Evolutionary conservation across 2,113 vertebrate species (phyloP).

Genomic region (Pelodiscus sinensis): DNA sequence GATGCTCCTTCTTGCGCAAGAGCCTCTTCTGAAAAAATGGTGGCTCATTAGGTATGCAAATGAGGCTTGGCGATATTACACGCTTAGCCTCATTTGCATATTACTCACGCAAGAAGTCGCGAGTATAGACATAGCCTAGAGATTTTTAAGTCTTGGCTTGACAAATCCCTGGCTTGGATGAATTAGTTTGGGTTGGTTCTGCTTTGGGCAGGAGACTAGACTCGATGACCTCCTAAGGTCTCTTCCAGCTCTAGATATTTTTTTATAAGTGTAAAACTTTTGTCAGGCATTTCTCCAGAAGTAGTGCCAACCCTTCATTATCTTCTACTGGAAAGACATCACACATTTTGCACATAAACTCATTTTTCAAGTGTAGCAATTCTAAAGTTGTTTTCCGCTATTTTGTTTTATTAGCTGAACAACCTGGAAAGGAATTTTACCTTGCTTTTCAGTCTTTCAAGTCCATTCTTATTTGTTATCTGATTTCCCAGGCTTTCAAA

Average conservation of each 20-base stretch:
- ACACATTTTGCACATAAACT: neutral
- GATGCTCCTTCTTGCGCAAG: too few relatives aligned
- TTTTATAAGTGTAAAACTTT: neutral
- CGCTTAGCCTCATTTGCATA: too few relatives aligned
- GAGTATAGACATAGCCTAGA: too few relatives aligned
- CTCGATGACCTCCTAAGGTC: too few relatives aligned
- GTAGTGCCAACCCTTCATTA: neutral
- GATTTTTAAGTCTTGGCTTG: too few relatives aligned
- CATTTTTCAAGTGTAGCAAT: neutral
- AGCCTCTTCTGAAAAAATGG: too few relatives aligned
- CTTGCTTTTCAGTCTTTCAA: neutral
- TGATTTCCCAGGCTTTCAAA: neutral
- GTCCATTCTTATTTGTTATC: neutral
- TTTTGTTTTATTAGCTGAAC: neutral
- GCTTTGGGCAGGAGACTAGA: too few relatives aligned
- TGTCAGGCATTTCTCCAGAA: neutral
- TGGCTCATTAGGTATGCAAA: too few relatives aligned
- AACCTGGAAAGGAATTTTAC: constrained; percentile 21
- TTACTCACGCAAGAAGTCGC: too few relatives aligned
- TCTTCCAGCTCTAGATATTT: neutral
- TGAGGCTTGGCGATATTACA: too few relatives aligned
- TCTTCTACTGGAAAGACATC: neutral
- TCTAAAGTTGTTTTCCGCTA: neutral
- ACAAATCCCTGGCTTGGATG: too few relatives aligned
- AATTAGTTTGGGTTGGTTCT: too few relatives aligned